These are phyloP conservation scores for Ophion costatus DNA, from an alignment of 2,888 invertebrate genomes.

Conservation along the genomic window DNA sequence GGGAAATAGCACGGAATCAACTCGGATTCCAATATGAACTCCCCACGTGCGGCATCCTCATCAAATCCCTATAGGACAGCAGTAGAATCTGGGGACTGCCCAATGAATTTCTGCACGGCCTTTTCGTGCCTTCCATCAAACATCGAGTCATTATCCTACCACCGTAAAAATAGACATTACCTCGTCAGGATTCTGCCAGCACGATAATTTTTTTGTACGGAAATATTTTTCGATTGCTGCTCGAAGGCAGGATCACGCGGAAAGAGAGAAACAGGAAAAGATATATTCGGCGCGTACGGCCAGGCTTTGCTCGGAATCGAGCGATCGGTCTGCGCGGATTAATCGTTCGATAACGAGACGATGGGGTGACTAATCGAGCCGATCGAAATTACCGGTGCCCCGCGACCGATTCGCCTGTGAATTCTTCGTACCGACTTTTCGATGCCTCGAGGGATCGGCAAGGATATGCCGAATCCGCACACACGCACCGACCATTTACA, in stretches of 20 bases:
- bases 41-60: too few species aligned
- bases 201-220: neutral
- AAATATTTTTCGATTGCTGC: neutral
- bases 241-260: neutral
- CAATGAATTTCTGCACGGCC: neutral
- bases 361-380: conserved; percentile 72
- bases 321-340: conserved; percentile 62
- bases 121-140: neutral
- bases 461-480: conserved; percentile 13
- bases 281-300: conserved; percentile 20
- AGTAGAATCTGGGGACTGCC: too few species aligned
- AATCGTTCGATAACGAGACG: conserved; percentile 72
- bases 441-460: conserved; percentile 37
- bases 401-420: conserved; percentile 45
- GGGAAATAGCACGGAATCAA: too few species aligned
- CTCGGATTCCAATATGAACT: too few species aligned
- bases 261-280: neutral
- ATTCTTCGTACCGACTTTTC: conserved; percentile 50
- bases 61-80: too few species aligned
- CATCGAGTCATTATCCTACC: neutral
- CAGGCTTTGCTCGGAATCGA: conserved; percentile 38
- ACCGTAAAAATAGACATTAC: neutral
- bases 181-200: neutral
- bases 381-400: conserved; percentile 69
- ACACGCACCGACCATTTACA: conserved; percentile 37